Base-by-base conservation (phyloP, 2,888 invertebrate genomes). In the Cyaniris semiargus region DNA sequence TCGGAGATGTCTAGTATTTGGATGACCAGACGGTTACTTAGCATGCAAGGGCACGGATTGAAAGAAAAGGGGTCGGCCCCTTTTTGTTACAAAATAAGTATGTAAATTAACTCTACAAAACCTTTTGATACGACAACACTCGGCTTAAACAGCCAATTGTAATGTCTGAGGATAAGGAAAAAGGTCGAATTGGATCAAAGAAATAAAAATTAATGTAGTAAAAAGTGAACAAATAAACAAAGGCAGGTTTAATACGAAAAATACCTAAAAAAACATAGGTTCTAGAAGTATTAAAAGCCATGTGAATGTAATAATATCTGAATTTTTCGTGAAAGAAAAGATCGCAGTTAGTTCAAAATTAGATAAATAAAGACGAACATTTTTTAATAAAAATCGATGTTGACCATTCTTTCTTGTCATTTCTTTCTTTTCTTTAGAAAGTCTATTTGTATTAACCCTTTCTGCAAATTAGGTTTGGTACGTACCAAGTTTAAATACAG, bases 381-480 rank as follows among this genome's bases (percentile, higher is more conserved):
- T 21, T 56, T 56, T 56, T 2, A 5, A n/a, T 18, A 56, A n/a
- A 56, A n/a, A 2, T n/a, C n/a, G 0, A 34, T n/a, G 18, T 56
- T 56, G 7, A 56, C n/a, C n/a, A 56, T 15, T 56, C 1, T 23
- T 10, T 23, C 21, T 10, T 10, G 6, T 34, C 34, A 7, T 60
- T 60, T 23, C 1, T 66, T 71, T 71, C 10, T 38, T 71, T 38
- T n/a, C 44, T n/a, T 31, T 44, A 5, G 3, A 44, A 44, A 53
- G 1, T 53, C 53, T 27, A 48, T 74, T 74, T 48, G 44, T 74
- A n/a, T n/a, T n/a, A 87, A 87, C 87, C 89, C 88, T 88, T 89
- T 86, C 83, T 82, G 83, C 85, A 90, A 90, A 90, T 90, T 89
- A 86, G 86, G 86, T 90, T 90, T 84, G 88, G 87, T 85, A 82